phyloP scores from a whole-genome alignment of 2,113 vertebrate genomes.

The Mugil cephalus region DNA sequence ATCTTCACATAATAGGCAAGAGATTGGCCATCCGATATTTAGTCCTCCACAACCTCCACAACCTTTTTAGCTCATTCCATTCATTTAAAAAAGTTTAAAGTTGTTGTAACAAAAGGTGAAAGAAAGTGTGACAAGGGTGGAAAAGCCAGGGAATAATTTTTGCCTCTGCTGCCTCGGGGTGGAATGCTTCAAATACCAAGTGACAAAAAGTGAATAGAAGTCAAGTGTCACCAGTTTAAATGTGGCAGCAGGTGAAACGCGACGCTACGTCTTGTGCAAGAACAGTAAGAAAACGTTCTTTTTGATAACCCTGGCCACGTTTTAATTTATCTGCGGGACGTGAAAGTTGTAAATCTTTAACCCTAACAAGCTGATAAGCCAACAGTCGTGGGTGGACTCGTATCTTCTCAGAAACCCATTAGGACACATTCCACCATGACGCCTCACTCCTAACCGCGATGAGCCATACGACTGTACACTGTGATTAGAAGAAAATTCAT shows the following conservation, averaged over 20 bases:
- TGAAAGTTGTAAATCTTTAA: constrained; percentile 70
- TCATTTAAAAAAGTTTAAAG: constrained; percentile 31
- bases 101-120: constrained; percentile 4
- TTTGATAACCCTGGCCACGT: background rate
- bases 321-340: background rate
- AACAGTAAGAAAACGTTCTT: background rate
- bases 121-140: constrained; percentile 17
- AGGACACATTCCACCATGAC: constrained; percentile 38
- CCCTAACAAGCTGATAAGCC: constrained; percentile 59
- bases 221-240: constrained; percentile 15
- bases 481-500: background rate
- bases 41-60: background rate
- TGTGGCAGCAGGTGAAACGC: background rate
- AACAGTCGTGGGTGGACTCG: constrained; percentile 5
- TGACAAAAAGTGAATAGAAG: background rate
- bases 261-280: background rate
- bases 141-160: constrained; percentile 17
- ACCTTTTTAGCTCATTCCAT: constrained; percentile 30
- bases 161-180: constrained; percentile 7
- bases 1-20: background rate
- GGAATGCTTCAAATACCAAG: constrained; percentile 46
- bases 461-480: constrained; percentile 27
- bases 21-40: background rate
- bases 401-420: constrained; percentile 44
- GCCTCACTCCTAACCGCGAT: constrained; percentile 20